Percentiles rank a stretch among this genome's conserved stretches.
Conservation (phyloP, 2,888 invertebrate genomes). For the Buathra laborator region DNA sequence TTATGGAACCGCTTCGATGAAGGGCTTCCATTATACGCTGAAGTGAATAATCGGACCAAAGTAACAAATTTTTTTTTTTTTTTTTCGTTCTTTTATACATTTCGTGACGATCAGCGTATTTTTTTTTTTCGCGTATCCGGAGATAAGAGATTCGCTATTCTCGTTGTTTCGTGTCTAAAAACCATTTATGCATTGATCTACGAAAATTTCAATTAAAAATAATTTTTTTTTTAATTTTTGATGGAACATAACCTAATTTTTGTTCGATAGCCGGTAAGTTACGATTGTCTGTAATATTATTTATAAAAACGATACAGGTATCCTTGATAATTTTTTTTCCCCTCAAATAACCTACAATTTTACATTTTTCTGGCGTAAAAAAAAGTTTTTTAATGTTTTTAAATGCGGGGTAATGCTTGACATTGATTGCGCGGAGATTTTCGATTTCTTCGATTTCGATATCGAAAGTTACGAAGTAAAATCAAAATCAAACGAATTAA, state of each 20-base stretch:
- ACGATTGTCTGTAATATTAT: too few relatives aligned
- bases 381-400: too few relatives aligned
- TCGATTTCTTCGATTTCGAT: background rate
- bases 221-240: too few relatives aligned
- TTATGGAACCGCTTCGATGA: constrained; percentile 48
- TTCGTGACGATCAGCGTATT: background rate
- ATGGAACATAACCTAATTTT: too few relatives aligned
- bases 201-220: too few relatives aligned
- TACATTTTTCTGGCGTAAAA: too few relatives aligned
- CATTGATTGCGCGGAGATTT: too few relatives aligned
- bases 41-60: constrained; percentile 14
- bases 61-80: constrained; percentile 12
- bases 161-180: background rate
- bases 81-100: background rate
- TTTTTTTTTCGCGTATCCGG: background rate
- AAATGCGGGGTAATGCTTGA: too few relatives aligned
- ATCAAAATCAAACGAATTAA: constrained; percentile 59
- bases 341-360: too few relatives aligned
- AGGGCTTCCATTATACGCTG: constrained; percentile 27
- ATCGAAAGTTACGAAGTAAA: constrained; percentile 28
- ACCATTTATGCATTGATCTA: background rate
- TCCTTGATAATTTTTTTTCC: too few relatives aligned
- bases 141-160: background rate
- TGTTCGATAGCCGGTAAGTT: too few relatives aligned
- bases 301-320: too few relatives aligned